A percentile compares a stretch with the other conserved stretches of the same genome.
Evolutionary conservation across 2,797 vertebrate species (phyloP).

Genomic region (Labroides dimidiatus): DNA sequence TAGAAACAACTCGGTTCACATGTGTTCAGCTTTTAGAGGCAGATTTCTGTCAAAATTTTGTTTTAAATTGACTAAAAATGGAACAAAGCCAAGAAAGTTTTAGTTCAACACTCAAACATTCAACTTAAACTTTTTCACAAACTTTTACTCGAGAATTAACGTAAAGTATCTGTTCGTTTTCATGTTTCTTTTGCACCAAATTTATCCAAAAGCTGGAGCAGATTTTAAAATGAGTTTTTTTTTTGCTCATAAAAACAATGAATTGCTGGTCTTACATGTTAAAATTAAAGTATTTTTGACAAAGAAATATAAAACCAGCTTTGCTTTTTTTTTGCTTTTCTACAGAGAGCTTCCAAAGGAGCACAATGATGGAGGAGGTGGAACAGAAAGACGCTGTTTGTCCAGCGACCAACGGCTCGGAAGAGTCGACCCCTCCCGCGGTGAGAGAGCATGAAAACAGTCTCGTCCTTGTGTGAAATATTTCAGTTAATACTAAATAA

Average conservation of each 20-base stretch:
- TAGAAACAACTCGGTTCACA: not conserved
- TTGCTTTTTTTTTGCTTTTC: not conserved
- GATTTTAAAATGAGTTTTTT: too few species aligned
- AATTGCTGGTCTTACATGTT: too few species aligned
- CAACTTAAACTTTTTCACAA: not conserved
- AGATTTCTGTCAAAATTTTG: too few species aligned
- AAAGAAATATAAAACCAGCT: not conserved
- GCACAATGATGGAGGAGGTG: slow-evolving; percentile 38
- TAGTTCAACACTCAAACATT: too few species aligned
- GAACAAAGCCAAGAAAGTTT: too few species aligned
- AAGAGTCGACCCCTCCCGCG: slow-evolving; percentile 21
- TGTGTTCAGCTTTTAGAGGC: not conserved
- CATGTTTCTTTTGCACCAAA: too few species aligned
- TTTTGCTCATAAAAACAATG: too few species aligned
- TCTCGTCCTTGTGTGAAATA: not conserved
- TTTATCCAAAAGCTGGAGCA: too few species aligned
- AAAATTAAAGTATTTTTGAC: not conserved
- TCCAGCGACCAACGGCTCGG: not conserved
- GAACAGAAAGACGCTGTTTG: slow-evolving; percentile 19
- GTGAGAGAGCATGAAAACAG: slow-evolving; percentile 22
- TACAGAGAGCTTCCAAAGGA: not conserved
- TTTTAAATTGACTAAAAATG: too few species aligned
- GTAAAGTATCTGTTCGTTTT: too few species aligned
- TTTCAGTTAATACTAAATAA: not conserved
- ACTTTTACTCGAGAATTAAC: too few species aligned